Evolutionary conservation across 2,888 invertebrate genomes (phyloP), one percentile per base, ranked within the genome.

Genomic region (Dione juno): DNA sequence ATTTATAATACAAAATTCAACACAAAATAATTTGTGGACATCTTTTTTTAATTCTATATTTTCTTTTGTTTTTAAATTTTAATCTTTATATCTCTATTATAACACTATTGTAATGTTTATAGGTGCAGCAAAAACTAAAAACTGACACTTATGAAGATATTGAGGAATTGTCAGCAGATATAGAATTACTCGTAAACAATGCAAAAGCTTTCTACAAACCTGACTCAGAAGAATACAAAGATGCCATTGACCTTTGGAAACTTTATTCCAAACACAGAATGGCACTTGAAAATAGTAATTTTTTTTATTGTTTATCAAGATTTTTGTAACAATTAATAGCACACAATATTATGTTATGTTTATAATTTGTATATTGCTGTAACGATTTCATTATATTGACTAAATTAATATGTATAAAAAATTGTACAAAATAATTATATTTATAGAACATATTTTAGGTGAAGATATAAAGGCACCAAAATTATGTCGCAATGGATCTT

Each of bases 91-190:
- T 28, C 5, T 28, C 28, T 28, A 28, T 13, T 35, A 28, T 14
- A 48, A 3, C 28, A 53, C 7, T 8, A 53, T 53, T 28, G 3
- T 14, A 53, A 54, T 28, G 53, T 9, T 64, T 78, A 9, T 80
- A 95, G 90, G 98, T 99, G 3, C 99, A 99, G 87, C 99, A 99
- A 84, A 99, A 99, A 87, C 90, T 99, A 11, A 99, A 98, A 94
- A 98, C 98, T 0, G 99, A 99, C 79, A 98, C 99, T 67, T 99
- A 99, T 87, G 97, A 97, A 77, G 98, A 98, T 84, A 94, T 99
- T 77, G 98, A 98, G 41, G 98, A 98, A 82, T 93, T 99, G 73
- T 96, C 97, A 50, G 94, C 95, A 10, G 99, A 99, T 85, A 95
- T 99, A 77, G 97, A 98, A 82, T 94, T 99, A 45, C 94, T 99